phyloP scores from a whole-genome alignment of 1,140 invertebrate genomes.

The Lasaia peninsularis region DNA sequence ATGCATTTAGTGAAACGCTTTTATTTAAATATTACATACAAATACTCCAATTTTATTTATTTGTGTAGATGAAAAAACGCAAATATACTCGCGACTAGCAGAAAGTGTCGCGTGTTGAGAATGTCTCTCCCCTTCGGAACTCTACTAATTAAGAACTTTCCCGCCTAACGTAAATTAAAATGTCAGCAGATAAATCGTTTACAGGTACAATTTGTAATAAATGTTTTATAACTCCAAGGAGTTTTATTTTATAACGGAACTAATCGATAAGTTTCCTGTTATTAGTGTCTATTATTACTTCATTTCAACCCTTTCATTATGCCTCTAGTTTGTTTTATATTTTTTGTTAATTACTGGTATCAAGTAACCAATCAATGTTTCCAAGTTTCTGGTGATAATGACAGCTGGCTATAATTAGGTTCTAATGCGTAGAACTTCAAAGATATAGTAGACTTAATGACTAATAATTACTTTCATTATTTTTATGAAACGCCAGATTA shows the following conservation, averaged over 20 bases:
- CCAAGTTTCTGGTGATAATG: not conserved
- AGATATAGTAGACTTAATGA: too few relatives aligned
- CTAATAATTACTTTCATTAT: too few relatives aligned
- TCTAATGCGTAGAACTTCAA: too few relatives aligned
- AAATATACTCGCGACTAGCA: slow-evolving; percentile 18
- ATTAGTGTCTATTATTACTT: slow-evolving; percentile 5
- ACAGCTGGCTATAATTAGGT: not conserved
- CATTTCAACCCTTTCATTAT: not conserved
- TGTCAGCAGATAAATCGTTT: slow-evolving; percentile 50
- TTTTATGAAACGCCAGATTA: too few relatives aligned
- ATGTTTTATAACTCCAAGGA: slow-evolving; percentile 33
- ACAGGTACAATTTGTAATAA: slow-evolving; percentile 49
- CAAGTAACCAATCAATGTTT: not conserved
- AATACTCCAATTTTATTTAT: too few relatives aligned
- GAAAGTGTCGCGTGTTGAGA: slow-evolving; percentile 27
- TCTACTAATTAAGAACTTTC: slow-evolving; percentile 61
- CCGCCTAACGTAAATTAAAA: slow-evolving; percentile 57
- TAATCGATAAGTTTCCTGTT: slow-evolving; percentile 8
- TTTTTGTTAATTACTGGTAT: not conserved
- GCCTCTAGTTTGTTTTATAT: not conserved
- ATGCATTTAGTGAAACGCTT: too few relatives aligned
- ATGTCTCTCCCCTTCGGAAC: slow-evolving; percentile 31
- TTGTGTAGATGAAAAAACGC: not conserved
- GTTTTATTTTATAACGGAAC: slow-evolving; percentile 12
- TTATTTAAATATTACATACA: too few relatives aligned